Conservation (phyloP, 2,797 vertebrate genomes). For the Pangasius krempfi region DNA sequence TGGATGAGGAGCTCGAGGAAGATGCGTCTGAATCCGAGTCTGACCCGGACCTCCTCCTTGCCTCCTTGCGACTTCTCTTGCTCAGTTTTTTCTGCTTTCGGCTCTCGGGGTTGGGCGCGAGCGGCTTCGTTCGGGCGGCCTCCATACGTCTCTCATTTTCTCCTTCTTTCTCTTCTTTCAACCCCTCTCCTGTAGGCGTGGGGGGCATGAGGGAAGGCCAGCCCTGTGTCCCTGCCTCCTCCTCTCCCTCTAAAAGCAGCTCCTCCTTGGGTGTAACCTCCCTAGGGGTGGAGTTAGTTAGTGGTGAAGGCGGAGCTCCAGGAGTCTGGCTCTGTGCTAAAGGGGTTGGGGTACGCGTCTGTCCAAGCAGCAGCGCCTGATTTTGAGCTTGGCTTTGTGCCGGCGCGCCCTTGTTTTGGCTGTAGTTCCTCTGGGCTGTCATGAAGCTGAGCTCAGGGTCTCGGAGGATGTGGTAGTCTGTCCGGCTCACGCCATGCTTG, state of each 20-base stretch:
- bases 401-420: slow-evolving; percentile 83
- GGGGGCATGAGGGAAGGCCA: slow-evolving; percentile 73
- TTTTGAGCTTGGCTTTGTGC: slow-evolving; percentile 66
- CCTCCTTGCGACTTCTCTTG: slow-evolving; percentile 85
- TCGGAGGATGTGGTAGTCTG: slow-evolving; percentile 97
- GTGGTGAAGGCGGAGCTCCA: slow-evolving; percentile 62
- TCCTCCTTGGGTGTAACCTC: slow-evolving; percentile 85
- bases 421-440: slow-evolving; percentile 91
- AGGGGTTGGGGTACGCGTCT: slow-evolving; percentile 63
- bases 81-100: slow-evolving; percentile 90
- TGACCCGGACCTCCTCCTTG: slow-evolving; percentile 79
- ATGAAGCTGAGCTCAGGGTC: slow-evolving; percentile 97
- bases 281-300: slow-evolving; percentile 60
- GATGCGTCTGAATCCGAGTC: slow-evolving; percentile 88
- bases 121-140: slow-evolving; percentile 92
- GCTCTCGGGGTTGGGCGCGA: slow-evolving; percentile 89
- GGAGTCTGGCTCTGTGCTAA: slow-evolving; percentile 73
- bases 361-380: slow-evolving; percentile 72
- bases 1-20: slow-evolving; percentile 94
- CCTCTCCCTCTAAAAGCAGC: slow-evolving; percentile 75
- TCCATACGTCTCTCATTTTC: slow-evolving; percentile 89
- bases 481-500: slow-evolving; percentile 97
- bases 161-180: slow-evolving; percentile 75
- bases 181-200: slow-evolving; percentile 68
- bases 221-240: slow-evolving; percentile 73